Conservation (phyloP, 2,113 vertebrate genomes). For the Rhineura floridana region DNA sequence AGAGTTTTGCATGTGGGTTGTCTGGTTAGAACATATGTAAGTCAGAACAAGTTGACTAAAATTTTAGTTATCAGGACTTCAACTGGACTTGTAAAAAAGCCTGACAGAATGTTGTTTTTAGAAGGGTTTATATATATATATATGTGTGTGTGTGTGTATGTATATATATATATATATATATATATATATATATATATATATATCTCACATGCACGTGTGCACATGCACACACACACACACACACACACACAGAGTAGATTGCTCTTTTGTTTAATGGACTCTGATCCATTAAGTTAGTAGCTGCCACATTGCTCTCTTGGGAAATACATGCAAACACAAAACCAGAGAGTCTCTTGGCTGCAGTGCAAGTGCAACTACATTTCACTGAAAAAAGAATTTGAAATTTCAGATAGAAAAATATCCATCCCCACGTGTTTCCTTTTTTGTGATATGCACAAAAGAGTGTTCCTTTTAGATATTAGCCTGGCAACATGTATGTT, state of each 20-base stretch:
- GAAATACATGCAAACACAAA: slow-evolving; percentile 41
- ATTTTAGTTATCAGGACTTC: not conserved
- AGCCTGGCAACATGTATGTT: slow-evolving; percentile 14
- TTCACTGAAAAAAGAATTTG: slow-evolving; percentile 34
- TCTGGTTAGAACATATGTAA: not conserved
- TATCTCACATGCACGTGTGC: too few relatives aligned
- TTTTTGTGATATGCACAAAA: not conserved
- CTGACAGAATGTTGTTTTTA: not conserved
- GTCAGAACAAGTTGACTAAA: not conserved
- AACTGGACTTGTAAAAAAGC: too few relatives aligned
- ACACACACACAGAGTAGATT: too few relatives aligned
- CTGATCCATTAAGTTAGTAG: slow-evolving; percentile 8
- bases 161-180: not conserved
- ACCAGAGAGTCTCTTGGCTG: slow-evolving; percentile 21
- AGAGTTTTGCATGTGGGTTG: not conserved
- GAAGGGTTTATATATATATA: too few relatives aligned
- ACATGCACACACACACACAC: too few relatives aligned
- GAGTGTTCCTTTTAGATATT: slow-evolving; percentile 21
- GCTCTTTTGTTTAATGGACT: not conserved
- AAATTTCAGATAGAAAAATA: slow-evolving; percentile 30
- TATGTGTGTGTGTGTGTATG: too few relatives aligned
- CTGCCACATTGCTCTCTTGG: slow-evolving; percentile 24
- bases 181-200: too few relatives aligned
- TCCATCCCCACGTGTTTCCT: slow-evolving; percentile 11
- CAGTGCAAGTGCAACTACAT: slow-evolving; percentile 17